Evolutionary conservation across 2,888 invertebrate genomes (phyloP).

Genomic region (Netelia melanura): DNA sequence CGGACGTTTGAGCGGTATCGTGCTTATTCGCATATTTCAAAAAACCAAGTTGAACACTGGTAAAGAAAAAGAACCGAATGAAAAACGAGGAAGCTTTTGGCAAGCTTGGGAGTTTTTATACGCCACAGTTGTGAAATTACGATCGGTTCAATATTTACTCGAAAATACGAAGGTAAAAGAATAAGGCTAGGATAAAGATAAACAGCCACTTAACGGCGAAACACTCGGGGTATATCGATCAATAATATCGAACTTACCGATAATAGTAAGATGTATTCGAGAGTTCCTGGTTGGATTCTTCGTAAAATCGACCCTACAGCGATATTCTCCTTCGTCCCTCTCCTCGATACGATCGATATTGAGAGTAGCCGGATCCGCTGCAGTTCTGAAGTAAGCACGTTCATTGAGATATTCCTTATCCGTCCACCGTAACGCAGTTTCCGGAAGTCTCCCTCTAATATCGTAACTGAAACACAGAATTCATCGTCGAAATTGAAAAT

Average conservation of each 20-base stretch:
- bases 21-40: neutral
- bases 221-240: neutral
- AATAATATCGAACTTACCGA: conserved; percentile 87
- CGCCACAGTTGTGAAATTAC: too few relatives aligned
- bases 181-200: too few relatives aligned
- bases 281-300: conserved; percentile 92
- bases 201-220: neutral
- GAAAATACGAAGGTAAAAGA: too few relatives aligned
- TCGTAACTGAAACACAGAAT: conserved; percentile 88
- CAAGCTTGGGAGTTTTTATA: too few relatives aligned
- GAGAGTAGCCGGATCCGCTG: conserved; percentile 89
- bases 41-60: too few relatives aligned
- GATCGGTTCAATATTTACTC: too few relatives aligned
- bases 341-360: conserved; percentile 88
- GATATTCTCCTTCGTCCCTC: conserved; percentile 91
- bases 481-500: conserved; percentile 5
- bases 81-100: too few relatives aligned
- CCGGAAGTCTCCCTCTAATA: conserved; percentile 87
- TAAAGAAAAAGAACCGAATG: too few relatives aligned
- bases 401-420: conserved; percentile 88
- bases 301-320: conserved; percentile 93
- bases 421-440: conserved; percentile 90
- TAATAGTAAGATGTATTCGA: conserved; percentile 90
- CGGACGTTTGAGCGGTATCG: conserved; percentile 56
- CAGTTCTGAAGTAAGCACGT: conserved; percentile 90